Percentiles rank a stretch among this genome's conserved stretches.
Evolutionary conservation across 2,113 vertebrate genomes (phyloP).

Genomic region (Silurus asotus): DNA sequence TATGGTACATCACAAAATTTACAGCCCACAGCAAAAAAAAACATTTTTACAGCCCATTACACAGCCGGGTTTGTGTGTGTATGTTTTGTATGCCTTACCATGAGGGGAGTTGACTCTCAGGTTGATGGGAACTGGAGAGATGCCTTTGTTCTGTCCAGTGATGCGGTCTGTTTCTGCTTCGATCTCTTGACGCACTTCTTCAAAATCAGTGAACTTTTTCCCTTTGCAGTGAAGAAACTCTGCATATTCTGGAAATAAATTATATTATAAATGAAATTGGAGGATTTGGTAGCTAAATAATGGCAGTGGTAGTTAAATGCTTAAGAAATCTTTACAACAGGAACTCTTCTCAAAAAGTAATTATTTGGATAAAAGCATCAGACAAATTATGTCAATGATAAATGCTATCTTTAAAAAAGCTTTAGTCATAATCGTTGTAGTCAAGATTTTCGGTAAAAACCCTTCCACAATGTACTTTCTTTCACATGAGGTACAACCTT

Average conservation of each 20-base stretch:
- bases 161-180: slow-evolving; percentile 90
- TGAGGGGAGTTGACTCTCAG: slow-evolving; percentile 91
- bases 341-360: not conserved
- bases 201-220: slow-evolving; percentile 93
- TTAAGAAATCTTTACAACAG: not conserved
- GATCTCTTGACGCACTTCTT: slow-evolving; percentile 92
- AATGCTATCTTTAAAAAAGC: not conserved
- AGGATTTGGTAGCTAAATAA: not conserved
- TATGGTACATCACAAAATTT: not conserved
- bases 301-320: not conserved
- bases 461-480: not conserved
- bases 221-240: slow-evolving; percentile 97
- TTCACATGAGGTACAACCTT: not conserved
- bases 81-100: slow-evolving; percentile 69
- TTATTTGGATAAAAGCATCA: not conserved
- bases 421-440: not conserved
- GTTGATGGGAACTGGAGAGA: slow-evolving; percentile 94
- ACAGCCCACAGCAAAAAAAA: not conserved
- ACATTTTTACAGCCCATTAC: not conserved
- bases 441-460: not conserved
- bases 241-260: slow-evolving; percentile 75
- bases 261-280: not conserved
- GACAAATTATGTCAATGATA: not conserved
- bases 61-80: slow-evolving; percentile 4
- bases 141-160: slow-evolving; percentile 94